Evolutionary conservation across 2,797 vertebrate genomes (phyloP), one percentile per base, ranked within the genome.

Genomic region (Oceanodroma leucorhoa): DNA sequence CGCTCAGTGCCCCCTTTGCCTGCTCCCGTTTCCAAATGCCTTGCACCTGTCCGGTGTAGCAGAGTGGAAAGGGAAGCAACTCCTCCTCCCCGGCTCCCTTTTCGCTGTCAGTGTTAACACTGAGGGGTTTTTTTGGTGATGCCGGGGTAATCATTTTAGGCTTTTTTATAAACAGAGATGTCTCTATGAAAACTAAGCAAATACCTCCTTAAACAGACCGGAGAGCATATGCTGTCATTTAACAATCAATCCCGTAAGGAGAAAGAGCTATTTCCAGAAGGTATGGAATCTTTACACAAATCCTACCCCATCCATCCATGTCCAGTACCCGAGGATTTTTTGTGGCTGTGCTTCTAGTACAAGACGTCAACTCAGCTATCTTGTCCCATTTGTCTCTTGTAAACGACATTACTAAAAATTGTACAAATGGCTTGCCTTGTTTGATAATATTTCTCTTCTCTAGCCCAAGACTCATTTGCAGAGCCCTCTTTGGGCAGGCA

Each of bases 381-480:
- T 85, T 18, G 65, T 94, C 91, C 79, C 79, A 93, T 96, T 96
- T 94, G 76, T 90, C 90, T 87, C 92, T 80, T 45, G 32, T 58
- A 88, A 95, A 93, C 0, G 60, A 96, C 89, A 32, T 96, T 95
- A 96, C 72, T 75, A 55, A 92, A 95, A 94, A 97, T 96, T 72
- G 88, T 89, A 94, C 83, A 94, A 93, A 95, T 94, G 92, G 61
- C 87, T 92, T 96, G 87, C 83, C 79, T 85, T 58, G 71, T 88
- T 86, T 77, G 89, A 86, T 94, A 89, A 92, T 72, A 51, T 70
- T 90, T 88, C 90, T 89, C 60, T 43, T 93, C 53, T 83, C 77
- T 84, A 93, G 87, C 88, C 92, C 89, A 65, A 78, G 90, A 93
- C 69, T 95, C 48, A 22, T 87, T 83, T 91, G 91, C 65, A 86